Evolutionary conservation across 1,140 invertebrate species (phyloP), one percentile per base, ranked within the genome.

Genomic region (Drosophila biarmipes): DNA sequence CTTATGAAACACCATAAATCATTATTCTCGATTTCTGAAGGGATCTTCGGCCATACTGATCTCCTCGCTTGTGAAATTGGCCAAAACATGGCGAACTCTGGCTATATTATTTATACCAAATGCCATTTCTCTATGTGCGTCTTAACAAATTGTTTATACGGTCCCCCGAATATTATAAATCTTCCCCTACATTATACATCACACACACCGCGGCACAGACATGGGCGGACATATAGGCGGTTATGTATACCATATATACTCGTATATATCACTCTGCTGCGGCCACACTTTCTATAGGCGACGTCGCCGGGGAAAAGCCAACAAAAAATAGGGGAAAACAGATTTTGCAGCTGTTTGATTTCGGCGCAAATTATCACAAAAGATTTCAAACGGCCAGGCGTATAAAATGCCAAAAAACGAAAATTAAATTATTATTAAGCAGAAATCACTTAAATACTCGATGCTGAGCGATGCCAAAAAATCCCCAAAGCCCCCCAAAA

Each of bases 341-440:
- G 72, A 75, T 89, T 82, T 78, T 89, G 82, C 82, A 86, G 82
- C 82, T 82, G 82, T 89, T 86, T 86, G 59, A 86, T 87, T 89
- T 86, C 82, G 62, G 74, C 82, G 78, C 82, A 86, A 87, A 86
- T 87, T 87, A 82, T 80, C 71, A 86, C 84, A 61, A 87, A 74
- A 84, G 82, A 86, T 53, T 46, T 37, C 40, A 46, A 68, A 55
- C 54, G 19, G 34, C 24, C 17, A 17, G 40, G 38, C 49, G 35
- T 31, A 55, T 45, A 43, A 71, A 71, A 45, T 48, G 66, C 24
- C 37, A 38, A 6, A 53, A 54, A 55, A 52, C 27, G 6, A 53
- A 58, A 55, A 52, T 46, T 67, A 73, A 68, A 82, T 68, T 75
- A 82, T 73, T 89, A 84, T 89, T 87, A 78, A 87, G 79, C 74